Base-by-base conservation (phyloP, 1,140 invertebrate genomes). In the Eufriesea mexicana region DNA sequence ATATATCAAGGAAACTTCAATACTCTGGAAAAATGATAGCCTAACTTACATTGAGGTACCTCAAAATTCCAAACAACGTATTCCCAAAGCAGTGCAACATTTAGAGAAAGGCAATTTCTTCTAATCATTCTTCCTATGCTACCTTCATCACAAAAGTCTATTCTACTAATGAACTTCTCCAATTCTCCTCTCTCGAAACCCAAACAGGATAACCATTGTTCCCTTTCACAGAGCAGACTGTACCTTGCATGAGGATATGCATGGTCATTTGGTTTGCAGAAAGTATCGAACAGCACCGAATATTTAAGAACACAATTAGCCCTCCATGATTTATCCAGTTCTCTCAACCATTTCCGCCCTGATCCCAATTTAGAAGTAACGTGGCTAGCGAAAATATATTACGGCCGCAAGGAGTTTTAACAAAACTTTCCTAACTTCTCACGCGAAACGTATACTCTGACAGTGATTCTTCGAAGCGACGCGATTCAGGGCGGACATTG, bases 371-470 rank as follows among this genome's bases (percentile, higher is more conserved):
- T 55, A 25, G 75, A 67, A 25, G 75, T 42, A 45, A 55, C 35
- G 49, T 14, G 42, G 61, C 67, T 67, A 67, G 49, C 14, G 75
- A 35, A 42, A 77, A 67, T 77, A 23, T 54, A 77, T 77, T 55
- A 45, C 35, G 18, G 20, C 23, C 23, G 61, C 7, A 67, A 54
- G 28, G 23, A 28, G 28, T n/a, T 20, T 28, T 45, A 49, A 67
- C 62, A 45, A 77, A 77, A 77, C 28, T 77, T 54, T 42, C 47
- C 28, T 47, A 77, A 77, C 75, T 78, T 78, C 51, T 12, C 64
- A 45, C 51, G 51, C 51, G n/a, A 47, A 78, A 25, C 72, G 54
- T 57, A 20, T 45, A 57, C 20, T 18, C 51, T 23, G 35, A 57
- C 76, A 68, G 64, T 47, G 62, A 68, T 68, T 67, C 75, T 77